Percentiles rank a stretch among this genome's conserved stretches.
Conservation (phyloP, 2,888 invertebrate genomes). For the Baccha elongata region DNA sequence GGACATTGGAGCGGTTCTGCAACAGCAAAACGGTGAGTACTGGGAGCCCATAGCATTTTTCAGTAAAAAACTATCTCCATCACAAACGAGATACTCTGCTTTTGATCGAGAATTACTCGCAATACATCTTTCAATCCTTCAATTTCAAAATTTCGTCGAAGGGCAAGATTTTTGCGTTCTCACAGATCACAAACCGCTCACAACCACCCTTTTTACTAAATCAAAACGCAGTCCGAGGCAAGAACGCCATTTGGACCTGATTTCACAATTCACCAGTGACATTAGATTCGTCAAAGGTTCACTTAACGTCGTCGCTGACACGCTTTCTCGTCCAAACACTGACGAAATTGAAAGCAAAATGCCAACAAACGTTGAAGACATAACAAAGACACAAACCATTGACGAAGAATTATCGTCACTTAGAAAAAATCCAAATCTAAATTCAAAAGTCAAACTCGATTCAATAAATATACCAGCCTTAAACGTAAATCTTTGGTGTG, state of each 20-base stretch:
- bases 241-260: neutral
- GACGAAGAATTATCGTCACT: too few species aligned
- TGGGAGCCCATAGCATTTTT: slow-evolving; percentile 29
- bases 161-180: slow-evolving; percentile 74
- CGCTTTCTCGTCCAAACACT: neutral
- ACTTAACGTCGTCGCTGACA: too few species aligned
- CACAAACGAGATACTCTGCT: slow-evolving; percentile 22
- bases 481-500: neutral
- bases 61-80: slow-evolving; percentile 16
- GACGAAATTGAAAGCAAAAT: too few species aligned
- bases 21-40: neutral
- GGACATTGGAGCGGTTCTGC: slow-evolving; percentile 51
- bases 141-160: slow-evolving; percentile 80
- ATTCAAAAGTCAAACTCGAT: slow-evolving; percentile 1
- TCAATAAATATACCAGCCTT: neutral
- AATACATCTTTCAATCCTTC: slow-evolving; percentile 74
- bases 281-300: slow-evolving; percentile 9
- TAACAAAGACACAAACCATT: too few species aligned
- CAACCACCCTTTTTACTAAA: slow-evolving; percentile 76
- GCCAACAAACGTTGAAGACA: too few species aligned
- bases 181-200: slow-evolving; percentile 77
- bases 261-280: too few species aligned
- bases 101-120: slow-evolving; percentile 5
- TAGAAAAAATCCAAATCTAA: neutral
- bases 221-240: slow-evolving; percentile 76